Conservation (phyloP, 2,888 invertebrate species). For the Patella ulyssiponensis region DNA sequence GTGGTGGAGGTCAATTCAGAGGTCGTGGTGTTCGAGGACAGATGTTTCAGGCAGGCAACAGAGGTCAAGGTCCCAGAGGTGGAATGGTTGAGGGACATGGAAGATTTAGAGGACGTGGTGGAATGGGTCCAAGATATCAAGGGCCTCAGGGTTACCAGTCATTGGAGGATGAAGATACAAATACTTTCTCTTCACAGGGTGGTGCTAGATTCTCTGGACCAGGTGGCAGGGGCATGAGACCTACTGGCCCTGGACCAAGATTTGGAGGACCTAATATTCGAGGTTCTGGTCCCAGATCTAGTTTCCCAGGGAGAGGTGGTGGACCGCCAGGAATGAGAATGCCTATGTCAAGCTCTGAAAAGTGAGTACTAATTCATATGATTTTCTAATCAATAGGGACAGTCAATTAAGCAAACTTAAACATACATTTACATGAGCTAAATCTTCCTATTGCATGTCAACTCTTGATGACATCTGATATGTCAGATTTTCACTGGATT, state of each 20-base stretch:
- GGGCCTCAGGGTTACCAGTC: slow-evolving; percentile 11
- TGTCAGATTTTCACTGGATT: too few relatives aligned
- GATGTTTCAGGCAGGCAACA: background rate
- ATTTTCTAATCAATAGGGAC: too few relatives aligned
- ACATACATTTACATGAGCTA: too few relatives aligned
- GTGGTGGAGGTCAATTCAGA: background rate
- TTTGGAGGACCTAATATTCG: slow-evolving; percentile 11
- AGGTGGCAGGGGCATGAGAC: background rate
- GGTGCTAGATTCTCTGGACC: slow-evolving; percentile 7
- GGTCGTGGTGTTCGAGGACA: slow-evolving; percentile 3
- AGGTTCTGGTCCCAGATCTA: slow-evolving; percentile 17
- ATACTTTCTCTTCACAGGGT: slow-evolving; percentile 9
- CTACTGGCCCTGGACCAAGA: slow-evolving; percentile 5
- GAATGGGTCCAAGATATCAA: slow-evolving; percentile 26
- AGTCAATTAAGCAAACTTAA: too few relatives aligned
- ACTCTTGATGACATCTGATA: too few relatives aligned
- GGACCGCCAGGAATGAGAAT: background rate
- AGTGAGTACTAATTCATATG: too few relatives aligned
- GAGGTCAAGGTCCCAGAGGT: slow-evolving; percentile 9
- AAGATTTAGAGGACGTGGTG: slow-evolving; percentile 32
- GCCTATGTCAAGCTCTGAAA: too few relatives aligned
- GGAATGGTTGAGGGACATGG: slow-evolving; percentile 4
- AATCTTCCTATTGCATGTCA: too few relatives aligned
- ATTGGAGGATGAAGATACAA: background rate
- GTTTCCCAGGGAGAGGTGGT: background rate